Percentiles rank a stretch among this genome's conserved stretches.
phyloP scores from a whole-genome alignment of 2,113 vertebrate genomes.

The Sylvia atricapilla region DNA sequence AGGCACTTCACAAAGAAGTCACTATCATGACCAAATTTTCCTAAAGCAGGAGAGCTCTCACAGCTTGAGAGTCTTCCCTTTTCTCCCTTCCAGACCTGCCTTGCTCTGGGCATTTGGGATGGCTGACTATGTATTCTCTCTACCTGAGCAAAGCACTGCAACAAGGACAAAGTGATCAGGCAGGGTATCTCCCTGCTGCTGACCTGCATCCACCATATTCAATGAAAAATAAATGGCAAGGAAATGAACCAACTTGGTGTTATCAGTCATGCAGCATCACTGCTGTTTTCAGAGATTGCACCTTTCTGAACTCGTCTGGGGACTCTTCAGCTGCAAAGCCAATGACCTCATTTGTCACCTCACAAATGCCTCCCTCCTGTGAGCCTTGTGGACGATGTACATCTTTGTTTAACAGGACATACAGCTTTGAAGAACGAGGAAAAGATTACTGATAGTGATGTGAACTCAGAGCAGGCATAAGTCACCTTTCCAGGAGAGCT shows the following conservation, averaged over 20 bases:
- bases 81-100: background rate
- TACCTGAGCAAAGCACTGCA: background rate
- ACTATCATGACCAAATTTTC: background rate
- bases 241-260: background rate
- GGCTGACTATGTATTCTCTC: background rate
- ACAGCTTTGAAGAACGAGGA: background rate
- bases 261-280: background rate
- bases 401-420: conserved; percentile 31
- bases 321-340: conserved; percentile 6
- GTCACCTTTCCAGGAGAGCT: conserved; percentile 27
- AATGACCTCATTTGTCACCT: conserved; percentile 31
- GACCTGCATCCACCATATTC: background rate
- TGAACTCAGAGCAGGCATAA: conserved; percentile 21
- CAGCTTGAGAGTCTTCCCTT: background rate
- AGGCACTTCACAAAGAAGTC: background rate
- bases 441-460: background rate
- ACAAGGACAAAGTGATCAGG: background rate
- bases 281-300: background rate
- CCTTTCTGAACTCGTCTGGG: background rate
- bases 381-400: background rate
- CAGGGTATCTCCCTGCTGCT: background rate
- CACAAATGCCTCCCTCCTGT: background rate
- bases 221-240: background rate
- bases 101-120: background rate
- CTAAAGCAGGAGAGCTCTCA: background rate